phyloP scores from a whole-genome alignment of 2,113 vertebrate species.

The Ameiurus melas region DNA sequence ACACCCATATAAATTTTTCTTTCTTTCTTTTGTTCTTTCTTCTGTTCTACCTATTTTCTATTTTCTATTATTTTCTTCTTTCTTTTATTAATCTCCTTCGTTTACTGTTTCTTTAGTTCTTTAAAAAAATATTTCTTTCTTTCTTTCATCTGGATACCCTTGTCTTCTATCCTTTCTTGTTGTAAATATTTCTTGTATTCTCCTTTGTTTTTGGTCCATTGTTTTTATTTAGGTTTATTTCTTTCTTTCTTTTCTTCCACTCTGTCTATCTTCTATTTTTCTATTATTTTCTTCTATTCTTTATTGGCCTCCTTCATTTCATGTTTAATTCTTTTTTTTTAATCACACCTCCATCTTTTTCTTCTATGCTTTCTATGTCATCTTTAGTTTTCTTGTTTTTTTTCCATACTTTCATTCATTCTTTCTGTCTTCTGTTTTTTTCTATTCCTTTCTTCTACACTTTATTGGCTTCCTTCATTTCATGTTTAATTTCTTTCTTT shows the following conservation, averaged over 20 bases:
- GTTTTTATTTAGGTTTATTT: too few relatives aligned
- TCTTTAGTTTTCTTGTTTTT: too few relatives aligned
- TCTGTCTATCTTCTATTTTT: background rate
- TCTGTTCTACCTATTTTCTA: too few relatives aligned
- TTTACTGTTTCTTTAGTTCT: background rate
- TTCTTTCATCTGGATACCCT: background rate
- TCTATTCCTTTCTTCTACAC: background rate
- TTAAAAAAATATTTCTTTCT: background rate
- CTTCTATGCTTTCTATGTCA: too few relatives aligned
- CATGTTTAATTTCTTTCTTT: background rate
- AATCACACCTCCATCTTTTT: too few relatives aligned
- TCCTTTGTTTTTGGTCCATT: background rate
- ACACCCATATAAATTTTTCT: too few relatives aligned
- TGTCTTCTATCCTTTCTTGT: background rate
- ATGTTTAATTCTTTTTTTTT: background rate
- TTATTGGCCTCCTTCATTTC: background rate
- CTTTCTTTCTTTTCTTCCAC: background rate
- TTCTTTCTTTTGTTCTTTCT: background rate
- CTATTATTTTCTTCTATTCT: background rate
- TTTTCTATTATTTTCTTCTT: background rate
- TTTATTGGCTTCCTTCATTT: background rate
- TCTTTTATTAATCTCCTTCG: background rate
- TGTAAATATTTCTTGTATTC: background rate
- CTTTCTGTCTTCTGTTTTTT: background rate
- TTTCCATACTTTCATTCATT: too few relatives aligned